Conservation (phyloP, 2,888 invertebrate genomes). For the Vesta saturnalis region DNA sequence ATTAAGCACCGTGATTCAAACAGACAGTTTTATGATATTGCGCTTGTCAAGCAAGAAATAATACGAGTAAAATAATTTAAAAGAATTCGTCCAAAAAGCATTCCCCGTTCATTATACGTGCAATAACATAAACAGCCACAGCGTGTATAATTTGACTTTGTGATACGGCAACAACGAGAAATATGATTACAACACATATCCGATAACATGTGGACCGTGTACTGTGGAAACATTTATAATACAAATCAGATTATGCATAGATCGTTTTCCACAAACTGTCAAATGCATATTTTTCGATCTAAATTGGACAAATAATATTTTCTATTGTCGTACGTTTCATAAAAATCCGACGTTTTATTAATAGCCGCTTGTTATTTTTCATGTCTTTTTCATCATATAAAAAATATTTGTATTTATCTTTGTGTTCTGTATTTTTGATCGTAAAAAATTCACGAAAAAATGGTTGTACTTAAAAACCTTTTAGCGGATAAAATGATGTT, state of each 20-base stretch:
- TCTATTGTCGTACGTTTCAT: neutral
- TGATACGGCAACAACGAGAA: conserved; percentile 23
- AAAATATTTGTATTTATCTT: no score
- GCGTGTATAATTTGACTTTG: conserved; percentile 18
- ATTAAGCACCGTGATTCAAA: neutral
- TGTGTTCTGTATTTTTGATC: no score
- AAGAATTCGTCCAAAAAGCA: conserved; percentile 7
- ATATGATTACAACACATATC: conserved; percentile 28
- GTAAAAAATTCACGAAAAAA: no score
- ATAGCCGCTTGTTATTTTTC: neutral
- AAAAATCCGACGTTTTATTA: no score
- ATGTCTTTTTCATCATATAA: no score
- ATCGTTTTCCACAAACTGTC: conserved; percentile 29
- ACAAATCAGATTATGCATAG: conserved; percentile 29
- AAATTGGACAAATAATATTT: conserved; percentile 6
- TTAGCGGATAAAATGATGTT: no score
- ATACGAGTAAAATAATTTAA: conserved; percentile 7
- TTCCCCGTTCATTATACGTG: conserved; percentile 7
- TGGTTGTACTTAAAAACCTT: no score
- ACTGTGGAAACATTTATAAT: conserved; percentile 31
- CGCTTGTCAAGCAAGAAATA: conserved; percentile 9
- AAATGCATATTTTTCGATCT: conserved; percentile 16
- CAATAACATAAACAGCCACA: conserved; percentile 19
- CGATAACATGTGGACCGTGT: conserved; percentile 28
- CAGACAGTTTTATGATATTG: conserved; percentile 8